These are phyloP conservation scores for Pogonocherus hispidulus DNA, from an alignment of 2,888 invertebrate genomes.

Conservation along the genomic window DNA sequence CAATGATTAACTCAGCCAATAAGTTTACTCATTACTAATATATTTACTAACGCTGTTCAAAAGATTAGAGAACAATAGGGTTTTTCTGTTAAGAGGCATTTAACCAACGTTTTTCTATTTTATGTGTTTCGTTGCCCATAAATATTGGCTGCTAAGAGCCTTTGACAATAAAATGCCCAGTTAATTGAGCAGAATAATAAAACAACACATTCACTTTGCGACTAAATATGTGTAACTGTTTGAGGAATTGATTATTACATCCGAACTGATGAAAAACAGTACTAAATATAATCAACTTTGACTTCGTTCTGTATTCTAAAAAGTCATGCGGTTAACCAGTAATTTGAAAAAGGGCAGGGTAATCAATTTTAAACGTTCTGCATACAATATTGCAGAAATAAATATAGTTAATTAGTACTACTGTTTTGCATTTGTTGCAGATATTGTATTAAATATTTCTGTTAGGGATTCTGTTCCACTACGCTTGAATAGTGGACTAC, in stretches of 20 bases:
- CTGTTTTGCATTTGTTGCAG: too few relatives aligned
- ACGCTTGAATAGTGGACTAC: too few relatives aligned
- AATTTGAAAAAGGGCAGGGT: too few relatives aligned
- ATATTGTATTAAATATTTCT: too few relatives aligned
- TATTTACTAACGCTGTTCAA: background rate
- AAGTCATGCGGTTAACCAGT: background rate
- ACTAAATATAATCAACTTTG: background rate
- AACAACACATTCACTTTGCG: conserved; percentile 8
- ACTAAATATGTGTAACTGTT: background rate
- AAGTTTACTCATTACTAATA: background rate
- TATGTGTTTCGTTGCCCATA: conserved; percentile 5
- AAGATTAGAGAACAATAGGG: background rate
- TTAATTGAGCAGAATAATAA: conserved; percentile 8
- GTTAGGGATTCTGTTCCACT: too few relatives aligned
- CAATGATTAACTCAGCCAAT: background rate
- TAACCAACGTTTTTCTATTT: background rate
- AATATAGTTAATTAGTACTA: too few relatives aligned
- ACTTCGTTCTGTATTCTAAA: background rate
- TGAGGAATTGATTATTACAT: background rate
- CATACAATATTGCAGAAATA: too few relatives aligned
- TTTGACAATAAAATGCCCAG: conserved; percentile 5
- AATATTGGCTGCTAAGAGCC: background rate
- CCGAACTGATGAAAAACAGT: background rate
- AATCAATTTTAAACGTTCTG: too few relatives aligned
- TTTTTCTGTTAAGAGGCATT: background rate